Evolutionary conservation across 2,797 vertebrate species (phyloP), one percentile per base, ranked within the genome.

Genomic region (Rhadinocentrus ornatus): DNA sequence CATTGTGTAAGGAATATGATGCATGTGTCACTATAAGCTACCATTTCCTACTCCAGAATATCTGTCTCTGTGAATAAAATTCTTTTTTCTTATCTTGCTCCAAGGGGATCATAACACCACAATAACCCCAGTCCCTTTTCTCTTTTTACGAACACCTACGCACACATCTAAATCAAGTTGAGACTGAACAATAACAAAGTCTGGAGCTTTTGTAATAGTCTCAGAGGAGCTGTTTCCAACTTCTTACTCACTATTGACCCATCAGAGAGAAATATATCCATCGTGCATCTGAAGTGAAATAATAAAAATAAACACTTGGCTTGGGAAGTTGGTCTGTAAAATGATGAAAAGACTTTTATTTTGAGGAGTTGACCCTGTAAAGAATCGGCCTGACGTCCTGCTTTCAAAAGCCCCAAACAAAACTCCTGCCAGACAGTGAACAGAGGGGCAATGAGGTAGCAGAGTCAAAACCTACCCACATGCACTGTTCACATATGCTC

Each of bases 151-250:
- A 89, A 91, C 91, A 90, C 87, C 90, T 87, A 89, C 78, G 62
- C 86, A 76, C 78, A 84, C 20, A 73, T 88, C 89, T 88, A 86
- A 88, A 86, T 88, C 90, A 87, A 84, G 68, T 84, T 86, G 87
- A 93, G 90, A 91, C 91, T 80, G 83, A 91, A 92, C 85, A 92
- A 92, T 77, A 91, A 93, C 90, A 93, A 88, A 68, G 88, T 89
- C 85, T 87, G 84, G 71, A 88, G 78, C 67, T 74, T 81, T 89
- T 91, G 74, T 83, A 89, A 90, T 44, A 80, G 87, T 81, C 91
- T 88, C 88, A 39, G 65, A 90, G 86, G 89, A 84, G 75, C 76
- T 77, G 80, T 91, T 92, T 88, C 90, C 77, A 87, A 86, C 66
- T 69, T 71, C 73, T 83, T 81, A 75, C 78, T 86, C 80, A 83